A percentile compares a stretch with the other conserved stretches of the same genome.
Evolutionary conservation across 1,140 invertebrate species (phyloP).

Genomic region (Sycophila sp.): DNA sequence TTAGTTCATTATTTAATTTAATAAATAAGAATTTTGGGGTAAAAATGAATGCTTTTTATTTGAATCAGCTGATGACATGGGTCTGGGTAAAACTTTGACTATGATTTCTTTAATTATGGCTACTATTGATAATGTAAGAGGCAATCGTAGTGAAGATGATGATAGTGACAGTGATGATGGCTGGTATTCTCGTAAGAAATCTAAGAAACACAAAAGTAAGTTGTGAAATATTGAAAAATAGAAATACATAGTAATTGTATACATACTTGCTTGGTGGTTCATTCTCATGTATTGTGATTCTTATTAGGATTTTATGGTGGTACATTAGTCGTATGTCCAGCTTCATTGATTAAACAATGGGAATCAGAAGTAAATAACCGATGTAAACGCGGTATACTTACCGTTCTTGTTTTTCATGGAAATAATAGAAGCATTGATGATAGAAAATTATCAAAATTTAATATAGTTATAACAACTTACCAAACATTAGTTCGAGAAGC

Average conservation of each 20-base stretch:
- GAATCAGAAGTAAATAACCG: slow-evolving; percentile 79
- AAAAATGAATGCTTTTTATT: slow-evolving; percentile 36
- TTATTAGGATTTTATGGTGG: slow-evolving; percentile 66
- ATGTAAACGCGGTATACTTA: slow-evolving; percentile 71
- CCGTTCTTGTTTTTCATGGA: slow-evolving; percentile 84
- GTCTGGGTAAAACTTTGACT: slow-evolving; percentile 90
- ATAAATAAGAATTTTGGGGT: slow-evolving; percentile 25
- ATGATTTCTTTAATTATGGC: slow-evolving; percentile 80
- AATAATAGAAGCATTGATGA: slow-evolving; percentile 74
- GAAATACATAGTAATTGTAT: no score
- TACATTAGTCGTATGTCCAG: slow-evolving; percentile 90
- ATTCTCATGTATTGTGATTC: no score
- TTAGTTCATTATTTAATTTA: slow-evolving; percentile 28
- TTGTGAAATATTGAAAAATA: slow-evolving; percentile 33
- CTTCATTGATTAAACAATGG: slow-evolving; percentile 88
- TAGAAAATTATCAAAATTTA: slow-evolving; percentile 70
- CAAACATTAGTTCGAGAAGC: slow-evolving; percentile 72
- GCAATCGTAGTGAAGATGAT: slow-evolving; percentile 41
- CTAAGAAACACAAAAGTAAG: slow-evolving; percentile 55
- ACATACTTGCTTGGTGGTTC: no score
- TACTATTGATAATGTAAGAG: slow-evolving; percentile 58
- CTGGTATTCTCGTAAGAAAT: slow-evolving; percentile 44
- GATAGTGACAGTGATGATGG: slow-evolving; percentile 45
- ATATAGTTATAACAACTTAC: slow-evolving; percentile 85
- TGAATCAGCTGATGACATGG: slow-evolving; percentile 96